Conservation (phyloP, 2,113 vertebrate genomes). For the Oncorhynchus gorbuscha region DNA sequence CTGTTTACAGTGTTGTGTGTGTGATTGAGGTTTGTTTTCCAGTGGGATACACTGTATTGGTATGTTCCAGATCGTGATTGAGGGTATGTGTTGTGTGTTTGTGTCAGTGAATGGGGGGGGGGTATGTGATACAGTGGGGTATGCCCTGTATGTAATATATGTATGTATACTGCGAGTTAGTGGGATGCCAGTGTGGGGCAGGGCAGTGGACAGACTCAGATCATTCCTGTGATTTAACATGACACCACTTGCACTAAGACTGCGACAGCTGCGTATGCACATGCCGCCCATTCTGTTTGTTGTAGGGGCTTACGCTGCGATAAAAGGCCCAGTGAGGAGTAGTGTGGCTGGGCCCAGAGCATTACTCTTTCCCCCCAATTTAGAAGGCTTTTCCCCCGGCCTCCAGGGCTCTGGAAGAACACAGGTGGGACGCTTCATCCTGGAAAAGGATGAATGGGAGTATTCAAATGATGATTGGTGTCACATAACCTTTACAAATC, state of each 20-base stretch:
- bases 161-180: constrained; percentile 33
- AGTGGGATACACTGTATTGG: not conserved
- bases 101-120: no score
- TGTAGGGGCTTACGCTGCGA: constrained; percentile 77
- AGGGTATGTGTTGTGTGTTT: constrained; percentile 24
- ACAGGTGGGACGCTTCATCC: constrained; percentile 60
- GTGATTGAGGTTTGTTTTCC: not conserved
- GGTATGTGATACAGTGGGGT: constrained; percentile 24
- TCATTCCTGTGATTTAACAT: constrained; percentile 78
- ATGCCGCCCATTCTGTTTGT: constrained; percentile 81
- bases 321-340: constrained; percentile 74
- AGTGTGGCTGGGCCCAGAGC: constrained; percentile 54
- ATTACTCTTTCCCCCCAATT: constrained; percentile 66
- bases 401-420: constrained; percentile 53
- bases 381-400: constrained; percentile 58
- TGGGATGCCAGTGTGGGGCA: constrained; percentile 71
- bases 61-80: not conserved
- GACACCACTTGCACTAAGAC: constrained; percentile 82
- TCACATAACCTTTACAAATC: constrained; percentile 52
- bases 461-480: constrained; percentile 55
- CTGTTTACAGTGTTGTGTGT: no score
- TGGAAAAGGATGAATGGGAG: constrained; percentile 59
- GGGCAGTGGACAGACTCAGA: constrained; percentile 55
- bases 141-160: no score
- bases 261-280: constrained; percentile 75